phyloP scores from a whole-genome alignment of 1,140 invertebrate genomes.

The Drosophila lowei region DNA sequence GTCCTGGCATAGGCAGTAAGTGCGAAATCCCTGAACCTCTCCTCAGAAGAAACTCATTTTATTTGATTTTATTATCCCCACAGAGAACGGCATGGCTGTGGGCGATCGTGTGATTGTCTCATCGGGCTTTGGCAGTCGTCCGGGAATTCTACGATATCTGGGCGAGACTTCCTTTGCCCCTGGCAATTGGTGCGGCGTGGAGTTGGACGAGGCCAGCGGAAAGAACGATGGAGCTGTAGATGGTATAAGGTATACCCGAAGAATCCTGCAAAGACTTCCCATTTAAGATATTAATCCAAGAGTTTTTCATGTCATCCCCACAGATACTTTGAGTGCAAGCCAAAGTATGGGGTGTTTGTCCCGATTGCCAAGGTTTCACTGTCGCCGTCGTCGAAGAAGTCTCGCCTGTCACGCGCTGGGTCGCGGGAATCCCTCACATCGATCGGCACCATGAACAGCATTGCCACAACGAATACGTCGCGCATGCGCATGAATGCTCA shows the following conservation, averaged over 20 bases:
- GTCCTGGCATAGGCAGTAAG: constrained; percentile 82
- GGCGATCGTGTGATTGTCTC: constrained; percentile 97
- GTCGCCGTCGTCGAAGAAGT: constrained; percentile 90
- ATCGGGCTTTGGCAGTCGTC: constrained; percentile 91
- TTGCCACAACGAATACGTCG: constrained; percentile 85
- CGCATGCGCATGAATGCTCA: constrained; percentile 83
- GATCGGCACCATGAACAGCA: constrained; percentile 88
- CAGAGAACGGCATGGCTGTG: constrained; percentile 86
- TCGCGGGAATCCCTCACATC: constrained; percentile 94
- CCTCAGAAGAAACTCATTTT: neutral
- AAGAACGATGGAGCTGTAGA: constrained; percentile 98
- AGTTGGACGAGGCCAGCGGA: constrained; percentile 95
- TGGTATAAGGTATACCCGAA: constrained; percentile 87
- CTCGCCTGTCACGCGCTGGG: constrained; percentile 88
- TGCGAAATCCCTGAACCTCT: neutral
- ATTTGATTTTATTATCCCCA: constrained; percentile 9
- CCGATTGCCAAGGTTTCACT: constrained; percentile 93
- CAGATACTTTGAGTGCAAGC: constrained; percentile 97
- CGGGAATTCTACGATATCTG: constrained; percentile 92
- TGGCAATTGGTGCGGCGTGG: constrained; percentile 97
- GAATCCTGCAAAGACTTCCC: neutral
- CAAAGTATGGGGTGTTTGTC: constrained; percentile 96
- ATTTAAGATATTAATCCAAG: neutral
- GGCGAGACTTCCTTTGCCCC: constrained; percentile 94
- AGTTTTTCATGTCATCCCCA: neutral